phyloP scores from a whole-genome alignment of 2,888 invertebrate genomes.

The Eugnorisma glareosa region DNA sequence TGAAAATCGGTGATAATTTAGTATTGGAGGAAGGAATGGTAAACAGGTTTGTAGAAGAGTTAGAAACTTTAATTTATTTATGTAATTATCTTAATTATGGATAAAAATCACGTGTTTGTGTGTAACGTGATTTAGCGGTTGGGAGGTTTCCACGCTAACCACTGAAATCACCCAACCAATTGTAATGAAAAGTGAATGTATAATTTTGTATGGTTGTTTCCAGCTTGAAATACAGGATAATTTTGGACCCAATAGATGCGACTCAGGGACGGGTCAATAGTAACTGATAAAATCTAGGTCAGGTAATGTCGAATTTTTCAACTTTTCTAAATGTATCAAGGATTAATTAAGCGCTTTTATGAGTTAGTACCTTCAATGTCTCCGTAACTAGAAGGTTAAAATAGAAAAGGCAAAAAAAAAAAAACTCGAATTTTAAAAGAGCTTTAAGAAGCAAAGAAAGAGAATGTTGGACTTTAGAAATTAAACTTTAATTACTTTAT shows the following conservation, averaged over 20 bases:
- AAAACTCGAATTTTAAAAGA: background rate
- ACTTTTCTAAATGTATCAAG: conserved; percentile 3
- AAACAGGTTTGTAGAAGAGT: conserved; percentile 5
- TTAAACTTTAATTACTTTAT: background rate
- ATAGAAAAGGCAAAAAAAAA: background rate
- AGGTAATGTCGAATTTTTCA: background rate
- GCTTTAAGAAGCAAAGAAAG: background rate
- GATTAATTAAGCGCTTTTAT: background rate
- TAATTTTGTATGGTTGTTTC: background rate
- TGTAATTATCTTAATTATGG: background rate
- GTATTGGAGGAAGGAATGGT: conserved; percentile 38
- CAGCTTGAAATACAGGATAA: background rate
- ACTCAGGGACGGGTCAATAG: background rate
- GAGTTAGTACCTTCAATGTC: background rate
- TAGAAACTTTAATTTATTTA: background rate
- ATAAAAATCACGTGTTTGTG: background rate
- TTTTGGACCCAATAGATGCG: background rate
- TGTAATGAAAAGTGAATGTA: background rate
- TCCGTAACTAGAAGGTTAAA: background rate
- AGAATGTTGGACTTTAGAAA: background rate
- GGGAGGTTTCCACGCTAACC: background rate
- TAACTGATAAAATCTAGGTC: background rate
- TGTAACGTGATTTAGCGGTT: background rate
- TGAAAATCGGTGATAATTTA: conserved; percentile 39
- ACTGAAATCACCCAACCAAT: background rate